A percentile compares a stretch with the other conserved stretches of the same genome.
phyloP scores from a whole-genome alignment of 2,888 invertebrate genomes.

The Caenorhabditis drosophilae region DNA sequence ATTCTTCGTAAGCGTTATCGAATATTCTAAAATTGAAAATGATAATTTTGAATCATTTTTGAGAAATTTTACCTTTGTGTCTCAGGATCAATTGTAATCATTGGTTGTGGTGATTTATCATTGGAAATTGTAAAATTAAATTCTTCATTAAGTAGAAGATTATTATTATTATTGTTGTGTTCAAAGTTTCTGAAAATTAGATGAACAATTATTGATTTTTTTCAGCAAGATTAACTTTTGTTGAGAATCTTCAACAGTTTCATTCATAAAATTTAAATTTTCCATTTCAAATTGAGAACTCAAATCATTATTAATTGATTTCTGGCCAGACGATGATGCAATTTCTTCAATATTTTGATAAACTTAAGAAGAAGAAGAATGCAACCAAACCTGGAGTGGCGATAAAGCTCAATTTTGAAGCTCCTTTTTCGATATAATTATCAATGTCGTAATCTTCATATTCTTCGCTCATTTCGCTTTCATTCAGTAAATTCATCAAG shows the following conservation, averaged over 20 bases:
- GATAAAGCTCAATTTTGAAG: conserved; percentile 10
- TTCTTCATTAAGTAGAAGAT: not conserved
- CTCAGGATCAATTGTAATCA: not conserved
- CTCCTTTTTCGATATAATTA: conserved; percentile 21
- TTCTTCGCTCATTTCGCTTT: conserved; percentile 3
- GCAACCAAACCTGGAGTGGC: conserved; percentile 2
- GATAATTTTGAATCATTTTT: not conserved
- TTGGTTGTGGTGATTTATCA: not conserved
- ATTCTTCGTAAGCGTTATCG: not conserved
- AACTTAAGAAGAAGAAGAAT: not conserved
- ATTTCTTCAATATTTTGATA: not conserved
- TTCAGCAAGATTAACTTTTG: not conserved
- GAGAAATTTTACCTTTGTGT: not conserved
- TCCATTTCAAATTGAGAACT: not conserved
- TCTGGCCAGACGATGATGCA: not conserved
- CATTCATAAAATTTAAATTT: not conserved
- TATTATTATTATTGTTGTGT: not conserved
- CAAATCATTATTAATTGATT: not conserved
- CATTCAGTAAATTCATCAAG: conserved; percentile 3
- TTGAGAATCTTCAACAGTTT: not conserved
- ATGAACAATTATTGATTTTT: not conserved
- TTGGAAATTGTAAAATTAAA: not conserved
- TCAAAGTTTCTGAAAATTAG: not conserved
- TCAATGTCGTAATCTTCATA: conserved; percentile 7
- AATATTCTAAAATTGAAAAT: not conserved